phyloP scores from a whole-genome alignment of 2,797 vertebrate species.

The Smutsia temminckii region DNA sequence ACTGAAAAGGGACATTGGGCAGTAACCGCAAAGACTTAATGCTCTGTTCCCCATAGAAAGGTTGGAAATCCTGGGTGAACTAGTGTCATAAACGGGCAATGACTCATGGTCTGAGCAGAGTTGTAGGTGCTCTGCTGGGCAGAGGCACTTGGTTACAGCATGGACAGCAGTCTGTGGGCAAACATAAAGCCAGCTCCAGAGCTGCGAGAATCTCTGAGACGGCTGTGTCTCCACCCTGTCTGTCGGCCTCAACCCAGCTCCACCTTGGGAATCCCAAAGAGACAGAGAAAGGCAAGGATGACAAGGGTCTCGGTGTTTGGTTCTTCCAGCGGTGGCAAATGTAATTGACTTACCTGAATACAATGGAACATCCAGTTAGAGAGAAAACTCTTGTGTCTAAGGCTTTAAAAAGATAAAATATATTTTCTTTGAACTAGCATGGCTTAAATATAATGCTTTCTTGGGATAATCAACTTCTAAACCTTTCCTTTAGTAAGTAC shows the following conservation, averaged over 20 bases:
- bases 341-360: not conserved
- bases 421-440: not conserved
- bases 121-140: not conserved
- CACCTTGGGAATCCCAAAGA: not conserved
- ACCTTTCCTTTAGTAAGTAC: not conserved
- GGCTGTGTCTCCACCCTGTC: too few species aligned
- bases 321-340: not conserved
- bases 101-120: not conserved
- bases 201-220: too few species aligned
- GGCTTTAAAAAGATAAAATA: not conserved
- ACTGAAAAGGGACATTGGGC: not conserved
- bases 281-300: not conserved
- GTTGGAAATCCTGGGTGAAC: not conserved
- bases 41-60: not conserved
- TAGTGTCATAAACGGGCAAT: not conserved
- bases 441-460: not conserved
- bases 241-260: not conserved
- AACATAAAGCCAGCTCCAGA: not conserved
- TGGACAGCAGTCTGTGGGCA: not conserved
- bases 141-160: not conserved
- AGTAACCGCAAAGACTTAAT: not conserved
- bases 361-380: not conserved
- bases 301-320: not conserved
- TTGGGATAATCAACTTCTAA: not conserved
- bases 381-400: not conserved